These are phyloP conservation scores for Prosopocoilus inquinatus DNA, from an alignment of 2,888 invertebrate species.

Conservation along the genomic window DNA sequence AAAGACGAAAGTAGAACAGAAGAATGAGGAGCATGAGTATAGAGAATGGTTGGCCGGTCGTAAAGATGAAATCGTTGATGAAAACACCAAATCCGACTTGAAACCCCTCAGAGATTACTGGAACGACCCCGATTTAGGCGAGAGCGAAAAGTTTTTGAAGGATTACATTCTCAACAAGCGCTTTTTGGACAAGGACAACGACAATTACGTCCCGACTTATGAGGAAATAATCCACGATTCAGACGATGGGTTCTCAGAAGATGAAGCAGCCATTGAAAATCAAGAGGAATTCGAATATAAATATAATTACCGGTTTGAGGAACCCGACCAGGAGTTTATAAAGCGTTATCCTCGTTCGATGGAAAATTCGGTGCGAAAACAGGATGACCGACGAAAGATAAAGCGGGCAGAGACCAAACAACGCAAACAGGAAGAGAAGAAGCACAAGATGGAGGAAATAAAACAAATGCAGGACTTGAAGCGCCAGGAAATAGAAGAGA, in stretches of 20 bases:
- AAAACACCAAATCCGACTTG: slow-evolving; percentile 61
- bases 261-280: slow-evolving; percentile 75
- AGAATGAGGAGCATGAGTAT: slow-evolving; percentile 61
- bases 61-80: slow-evolving; percentile 58
- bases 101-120: slow-evolving; percentile 80
- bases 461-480: slow-evolving; percentile 83
- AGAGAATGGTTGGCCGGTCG: slow-evolving; percentile 81
- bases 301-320: slow-evolving; percentile 95
- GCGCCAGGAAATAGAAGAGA: slow-evolving; percentile 85
- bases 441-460: slow-evolving; percentile 82
- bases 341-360: slow-evolving; percentile 91
- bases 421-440: slow-evolving; percentile 76
- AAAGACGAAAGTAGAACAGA: slow-evolving; percentile 56
- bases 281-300: slow-evolving; percentile 92
- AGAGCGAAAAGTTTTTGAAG: slow-evolving; percentile 83
- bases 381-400: slow-evolving; percentile 73
- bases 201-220: slow-evolving; percentile 58
- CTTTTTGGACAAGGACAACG: slow-evolving; percentile 53
- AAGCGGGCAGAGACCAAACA: slow-evolving; percentile 74
- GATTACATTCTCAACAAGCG: slow-evolving; percentile 90
- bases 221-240: slow-evolving; percentile 65
- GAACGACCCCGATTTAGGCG: slow-evolving; percentile 77
- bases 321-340: slow-evolving; percentile 90
- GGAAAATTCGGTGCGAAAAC: slow-evolving; percentile 71
- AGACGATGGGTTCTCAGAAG: slow-evolving; percentile 66